Percentiles rank a stretch among this genome's conserved stretches.
These are phyloP conservation scores for Dione vanillae DNA, from an alignment of 2,888 invertebrate genomes.

Conservation along the genomic window DNA sequence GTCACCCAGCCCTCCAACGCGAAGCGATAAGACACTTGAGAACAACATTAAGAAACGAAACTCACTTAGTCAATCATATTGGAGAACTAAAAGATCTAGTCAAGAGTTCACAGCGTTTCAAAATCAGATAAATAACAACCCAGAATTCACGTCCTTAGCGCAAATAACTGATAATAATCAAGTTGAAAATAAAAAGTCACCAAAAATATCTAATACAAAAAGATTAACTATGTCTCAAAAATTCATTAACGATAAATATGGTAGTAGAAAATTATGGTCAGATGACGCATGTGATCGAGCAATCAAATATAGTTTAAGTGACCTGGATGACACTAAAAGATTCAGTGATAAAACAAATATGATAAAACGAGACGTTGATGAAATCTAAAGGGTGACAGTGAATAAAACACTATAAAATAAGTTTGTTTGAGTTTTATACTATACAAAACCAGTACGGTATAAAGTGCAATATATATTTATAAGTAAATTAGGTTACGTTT, in stretches of 20 bases:
- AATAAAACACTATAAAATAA: slow-evolving; percentile 59
- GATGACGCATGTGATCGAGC: slow-evolving; percentile 71
- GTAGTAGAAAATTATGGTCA: slow-evolving; percentile 78
- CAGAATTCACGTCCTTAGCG: slow-evolving; percentile 80
- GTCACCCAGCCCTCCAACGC: slow-evolving; percentile 81
- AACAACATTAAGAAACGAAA: slow-evolving; percentile 71
- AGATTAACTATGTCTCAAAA: slow-evolving; percentile 79
- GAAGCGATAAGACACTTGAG: slow-evolving; percentile 70
- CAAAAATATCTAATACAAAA: slow-evolving; percentile 68
- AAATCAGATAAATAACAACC: slow-evolving; percentile 70
- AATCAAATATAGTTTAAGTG: slow-evolving; percentile 62
- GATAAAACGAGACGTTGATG: slow-evolving; percentile 60
- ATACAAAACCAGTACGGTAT: slow-evolving; percentile 8
- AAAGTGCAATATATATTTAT: slow-evolving; percentile 22
- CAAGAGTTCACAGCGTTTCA: slow-evolving; percentile 71
- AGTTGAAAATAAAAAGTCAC: slow-evolving; percentile 69
- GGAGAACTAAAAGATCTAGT: slow-evolving; percentile 76
- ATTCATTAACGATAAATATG: slow-evolving; percentile 82
- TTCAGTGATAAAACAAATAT: slow-evolving; percentile 65
- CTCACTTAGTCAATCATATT: slow-evolving; percentile 79
- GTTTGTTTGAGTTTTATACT: background rate
- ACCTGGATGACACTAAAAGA: slow-evolving; percentile 71
- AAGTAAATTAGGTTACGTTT: slow-evolving; percentile 7
- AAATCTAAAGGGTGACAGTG: slow-evolving; percentile 65
- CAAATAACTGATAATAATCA: slow-evolving; percentile 71